phyloP scores from a whole-genome alignment of 53 echinoderm and acorn worm genomes.

The Mesocentrotus franciscanus region DNA sequence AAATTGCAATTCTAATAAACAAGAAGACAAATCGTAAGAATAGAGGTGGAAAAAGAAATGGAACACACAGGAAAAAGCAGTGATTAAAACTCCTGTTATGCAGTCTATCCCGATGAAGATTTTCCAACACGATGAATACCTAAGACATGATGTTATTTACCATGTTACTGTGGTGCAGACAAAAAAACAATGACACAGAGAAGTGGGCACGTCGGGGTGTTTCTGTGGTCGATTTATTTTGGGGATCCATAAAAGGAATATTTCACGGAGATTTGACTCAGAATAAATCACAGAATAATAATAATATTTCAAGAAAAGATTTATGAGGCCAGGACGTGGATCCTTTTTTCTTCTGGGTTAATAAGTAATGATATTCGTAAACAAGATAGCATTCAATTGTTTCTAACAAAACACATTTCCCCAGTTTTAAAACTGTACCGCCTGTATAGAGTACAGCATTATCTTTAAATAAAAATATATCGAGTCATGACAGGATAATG shows the following conservation, averaged over 20 bases:
- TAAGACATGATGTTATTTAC: constrained; percentile 57
- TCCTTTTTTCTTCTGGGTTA: constrained; percentile 11
- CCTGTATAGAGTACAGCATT: no score
- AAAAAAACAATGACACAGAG: background rate
- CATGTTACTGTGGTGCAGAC: constrained; percentile 22
- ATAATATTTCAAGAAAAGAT: constrained; percentile 12
- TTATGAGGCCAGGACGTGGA: constrained; percentile 19
- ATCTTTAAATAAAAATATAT: no score
- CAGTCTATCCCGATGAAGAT: background rate
- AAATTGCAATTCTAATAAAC: no score
- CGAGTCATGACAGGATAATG: no score
- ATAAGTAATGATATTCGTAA: background rate
- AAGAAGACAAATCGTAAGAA: background rate
- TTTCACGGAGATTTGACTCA: constrained; percentile 53
- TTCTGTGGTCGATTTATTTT: constrained; percentile 56
- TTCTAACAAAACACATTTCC: background rate
- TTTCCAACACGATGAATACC: constrained; percentile 28
- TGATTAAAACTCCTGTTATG: constrained; percentile 8
- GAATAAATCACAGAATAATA: constrained; percentile 34
- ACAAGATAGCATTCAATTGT: background rate
- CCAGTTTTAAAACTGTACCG: no score
- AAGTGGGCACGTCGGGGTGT: constrained; percentile 11
- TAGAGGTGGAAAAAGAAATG: background rate
- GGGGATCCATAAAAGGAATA: constrained; percentile 25
- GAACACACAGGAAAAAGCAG: background rate